These are phyloP conservation scores for Rallus crepitans DNA, from an alignment of 2,797 vertebrate species.

Conservation along the genomic window DNA sequence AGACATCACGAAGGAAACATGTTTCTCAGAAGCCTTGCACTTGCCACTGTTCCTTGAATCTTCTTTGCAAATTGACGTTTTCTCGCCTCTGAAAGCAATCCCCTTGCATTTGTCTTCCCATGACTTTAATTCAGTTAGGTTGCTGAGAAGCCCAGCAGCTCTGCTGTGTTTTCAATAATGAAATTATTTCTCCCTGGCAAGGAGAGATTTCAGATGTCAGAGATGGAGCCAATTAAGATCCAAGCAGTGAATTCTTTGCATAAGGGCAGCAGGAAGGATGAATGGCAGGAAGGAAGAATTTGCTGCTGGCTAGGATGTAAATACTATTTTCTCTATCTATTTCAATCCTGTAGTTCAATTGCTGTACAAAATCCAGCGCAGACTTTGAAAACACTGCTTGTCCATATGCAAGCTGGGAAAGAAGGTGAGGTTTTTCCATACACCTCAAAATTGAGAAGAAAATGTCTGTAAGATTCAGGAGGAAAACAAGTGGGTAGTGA, in stretches of 20 bases:
- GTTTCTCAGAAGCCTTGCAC: not conserved
- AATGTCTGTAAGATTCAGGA: not conserved
- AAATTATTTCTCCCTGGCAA: conserved; percentile 65
- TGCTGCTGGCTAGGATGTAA: conserved; percentile 21
- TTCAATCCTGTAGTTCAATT: conserved; percentile 13
- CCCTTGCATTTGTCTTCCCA: conserved; percentile 48
- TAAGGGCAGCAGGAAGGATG: conserved; percentile 59
- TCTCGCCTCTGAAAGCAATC: conserved; percentile 40
- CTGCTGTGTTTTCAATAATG: conserved; percentile 68
- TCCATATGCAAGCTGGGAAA: not conserved
- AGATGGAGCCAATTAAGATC: conserved; percentile 64
- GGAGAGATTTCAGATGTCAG: conserved; percentile 69
- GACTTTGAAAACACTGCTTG: not conserved
- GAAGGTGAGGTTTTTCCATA: not conserved
- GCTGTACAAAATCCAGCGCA: not conserved
- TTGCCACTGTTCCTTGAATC: conserved; percentile 44
- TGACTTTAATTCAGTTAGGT: conserved; percentile 68
- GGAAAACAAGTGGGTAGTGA: not conserved
- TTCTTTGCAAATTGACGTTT: conserved; percentile 5
- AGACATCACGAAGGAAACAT: not conserved
- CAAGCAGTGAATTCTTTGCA: conserved; percentile 42
- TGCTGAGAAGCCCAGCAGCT: conserved; percentile 65
- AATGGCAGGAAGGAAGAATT: conserved; percentile 56
- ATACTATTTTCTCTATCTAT: conserved; percentile 51
- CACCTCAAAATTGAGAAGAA: not conserved